Base-by-base conservation (phyloP, 2,113 vertebrate species). In the Rhinogobius similis region DNA sequence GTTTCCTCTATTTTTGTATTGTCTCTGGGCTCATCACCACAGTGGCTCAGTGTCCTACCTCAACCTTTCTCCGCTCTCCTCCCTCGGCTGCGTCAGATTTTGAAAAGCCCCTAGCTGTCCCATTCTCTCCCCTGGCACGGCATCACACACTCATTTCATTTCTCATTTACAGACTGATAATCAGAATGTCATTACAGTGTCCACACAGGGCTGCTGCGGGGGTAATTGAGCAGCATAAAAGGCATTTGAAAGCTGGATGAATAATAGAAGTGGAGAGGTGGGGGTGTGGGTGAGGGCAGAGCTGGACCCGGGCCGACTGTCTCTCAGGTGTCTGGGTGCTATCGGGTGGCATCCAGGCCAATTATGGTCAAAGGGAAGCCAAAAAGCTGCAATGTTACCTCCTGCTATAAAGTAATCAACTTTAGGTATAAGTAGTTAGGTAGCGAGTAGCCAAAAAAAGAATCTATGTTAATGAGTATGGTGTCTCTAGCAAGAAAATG, bases 131-230 rank as follows among this genome's bases (percentile, higher is more conserved):
- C 75, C 77, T 85, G 83, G 88, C 86, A 86, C 64, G 18, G 89
- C 93, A 94, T 91, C 82, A 93, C 93, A 93, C 94, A 95, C 94
- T 95, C 94, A 92, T 97, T 97, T 95, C 94, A 98, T 97, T 97
- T 94, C 96, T 97, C 96, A 98, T 96, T 97, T 97, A 95, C 95
- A 93, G 94, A 95, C 94, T 96, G 96, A 97, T 97, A 96, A 98
- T 97, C 95, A 97, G 94, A 96, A 96, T 95, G 96, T 96, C 96
- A 97, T 98, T 98, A 97, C 93, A 92, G 90, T 83, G 94, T 94
- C 96, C 93, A 94, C 92, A 95, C 93, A 86, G 89, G 94, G 93
- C 91, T 67, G 93, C 94, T 93, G 93, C 94, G 95, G 84, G 86
- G 91, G 92, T 97, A 97, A 97, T 96, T 97, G 96, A 96, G 95